Percentiles rank a stretch among this genome's conserved stretches.
phyloP scores from a whole-genome alignment of 2,797 vertebrate species.

The Pachyuromys duprasi region DNA sequence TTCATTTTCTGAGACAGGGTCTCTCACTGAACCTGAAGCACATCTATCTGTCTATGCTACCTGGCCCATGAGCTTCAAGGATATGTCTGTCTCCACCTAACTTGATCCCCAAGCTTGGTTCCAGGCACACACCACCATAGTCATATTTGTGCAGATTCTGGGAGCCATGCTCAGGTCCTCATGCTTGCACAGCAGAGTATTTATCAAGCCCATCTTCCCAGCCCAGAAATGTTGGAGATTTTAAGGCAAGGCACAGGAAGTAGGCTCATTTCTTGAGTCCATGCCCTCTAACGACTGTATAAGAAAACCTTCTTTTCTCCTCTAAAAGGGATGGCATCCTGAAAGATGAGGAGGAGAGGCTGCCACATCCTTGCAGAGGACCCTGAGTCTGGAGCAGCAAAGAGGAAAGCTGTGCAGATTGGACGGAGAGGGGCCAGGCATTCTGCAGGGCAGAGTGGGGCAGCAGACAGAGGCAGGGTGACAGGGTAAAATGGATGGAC shows the following conservation, averaged over 20 bases:
- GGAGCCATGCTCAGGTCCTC: not conserved
- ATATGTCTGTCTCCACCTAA: not conserved
- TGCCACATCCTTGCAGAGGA: accelerated
- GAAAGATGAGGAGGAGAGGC: no score
- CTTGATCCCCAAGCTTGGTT: not conserved
- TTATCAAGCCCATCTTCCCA: not conserved
- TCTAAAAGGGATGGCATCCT: not conserved
- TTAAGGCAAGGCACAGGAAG: not conserved
- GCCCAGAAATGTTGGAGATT: not conserved
- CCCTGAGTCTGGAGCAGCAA: accelerated
- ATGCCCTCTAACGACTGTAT: not conserved
- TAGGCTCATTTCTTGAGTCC: not conserved
- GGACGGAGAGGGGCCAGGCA: not conserved
- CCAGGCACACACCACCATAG: not conserved
- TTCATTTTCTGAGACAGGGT: not conserved
- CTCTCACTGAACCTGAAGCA: not conserved
- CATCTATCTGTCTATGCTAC: not conserved
- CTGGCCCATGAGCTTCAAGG: not conserved
- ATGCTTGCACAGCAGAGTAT: not conserved
- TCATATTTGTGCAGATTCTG: not conserved
- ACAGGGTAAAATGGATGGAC: no score
- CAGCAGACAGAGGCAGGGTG: not conserved
- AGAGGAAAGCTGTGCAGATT: not conserved
- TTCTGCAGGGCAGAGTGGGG: not conserved
- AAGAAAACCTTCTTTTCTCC: not conserved